A percentile compares a stretch with the other conserved stretches of the same genome.
Evolutionary conservation across 2,113 vertebrate genomes (phyloP).

Genomic region (Oncorhynchus masou): DNA sequence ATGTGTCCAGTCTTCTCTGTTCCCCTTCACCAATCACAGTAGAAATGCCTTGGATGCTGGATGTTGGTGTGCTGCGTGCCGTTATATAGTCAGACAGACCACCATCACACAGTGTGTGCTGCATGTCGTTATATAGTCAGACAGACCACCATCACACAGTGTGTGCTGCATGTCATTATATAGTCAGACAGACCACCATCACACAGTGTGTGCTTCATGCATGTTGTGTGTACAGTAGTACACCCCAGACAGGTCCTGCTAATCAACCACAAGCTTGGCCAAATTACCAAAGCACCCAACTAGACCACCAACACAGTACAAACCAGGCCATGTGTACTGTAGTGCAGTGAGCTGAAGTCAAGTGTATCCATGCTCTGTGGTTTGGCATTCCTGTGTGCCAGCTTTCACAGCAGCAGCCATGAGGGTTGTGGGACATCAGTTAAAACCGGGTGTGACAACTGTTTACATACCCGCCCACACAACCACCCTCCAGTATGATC

Average conservation of each 20-base stretch:
- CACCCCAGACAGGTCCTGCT: constrained; percentile 14
- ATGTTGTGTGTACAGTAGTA: constrained; percentile 14
- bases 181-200: background rate
- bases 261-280: constrained; percentile 14
- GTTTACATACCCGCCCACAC: constrained; percentile 46
- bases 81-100: background rate
- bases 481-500: background rate
- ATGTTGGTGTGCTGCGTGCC: background rate
- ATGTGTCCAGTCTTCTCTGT: background rate
- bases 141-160: background rate
- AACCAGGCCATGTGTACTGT: background rate
- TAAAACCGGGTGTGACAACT: constrained; percentile 36
- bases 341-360: background rate
- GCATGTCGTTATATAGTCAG: background rate
- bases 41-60: no score
- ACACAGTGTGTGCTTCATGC: constrained; percentile 5
- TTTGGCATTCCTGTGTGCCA: constrained; percentile 7
- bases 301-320: constrained; percentile 22
- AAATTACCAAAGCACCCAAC: constrained; percentile 16
- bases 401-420: constrained; percentile 22
- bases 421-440: constrained; percentile 3
- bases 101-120: background rate
- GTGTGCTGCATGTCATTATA: background rate
- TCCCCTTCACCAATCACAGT: background rate
- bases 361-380: constrained; percentile 1